Percentiles rank a stretch among this genome's conserved stretches.
phyloP scores from a whole-genome alignment of 2,888 invertebrate genomes.

The Leptopilina syphax region DNA sequence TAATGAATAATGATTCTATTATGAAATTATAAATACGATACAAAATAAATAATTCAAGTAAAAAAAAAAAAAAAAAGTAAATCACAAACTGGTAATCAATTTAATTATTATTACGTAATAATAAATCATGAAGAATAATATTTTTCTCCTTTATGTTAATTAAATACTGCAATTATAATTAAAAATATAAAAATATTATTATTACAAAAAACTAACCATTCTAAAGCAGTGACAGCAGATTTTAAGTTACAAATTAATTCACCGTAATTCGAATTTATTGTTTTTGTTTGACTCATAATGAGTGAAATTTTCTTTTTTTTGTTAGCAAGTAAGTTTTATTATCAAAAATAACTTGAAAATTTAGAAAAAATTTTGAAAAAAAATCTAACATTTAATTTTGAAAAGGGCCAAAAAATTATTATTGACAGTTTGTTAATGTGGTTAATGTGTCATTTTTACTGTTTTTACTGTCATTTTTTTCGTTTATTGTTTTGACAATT shows the following conservation, averaged over 20 bases:
- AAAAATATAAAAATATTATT: conserved; percentile 5
- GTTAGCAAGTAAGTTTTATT: background rate
- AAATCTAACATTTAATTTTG: background rate
- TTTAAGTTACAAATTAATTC: conserved; percentile 56
- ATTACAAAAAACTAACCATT: conserved; percentile 56
- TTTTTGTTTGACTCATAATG: conserved; percentile 48
- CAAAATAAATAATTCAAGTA: background rate
- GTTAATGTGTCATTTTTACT: background rate
- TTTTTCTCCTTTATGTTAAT: too few species aligned
- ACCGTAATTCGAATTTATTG: conserved; percentile 46
- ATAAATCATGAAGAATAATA: too few species aligned
- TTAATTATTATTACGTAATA: too few species aligned
- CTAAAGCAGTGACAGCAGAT: conserved; percentile 54
- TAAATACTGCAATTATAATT: too few species aligned
- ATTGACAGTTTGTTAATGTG: conserved; percentile 10
- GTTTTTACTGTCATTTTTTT: background rate
- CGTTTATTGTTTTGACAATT: too few species aligned
- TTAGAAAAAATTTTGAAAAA: conserved; percentile 32
- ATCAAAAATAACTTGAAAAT: conserved; percentile 4
- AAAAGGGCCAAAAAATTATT: background rate
- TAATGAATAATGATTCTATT: background rate
- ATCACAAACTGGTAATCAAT: too few species aligned
- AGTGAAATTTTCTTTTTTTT: background rate
- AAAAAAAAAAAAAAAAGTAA: background rate
- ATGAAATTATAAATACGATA: background rate